These are phyloP conservation scores for Gasteruption jaculator DNA, from an alignment of 2,888 invertebrate species.

Conservation along the genomic window DNA sequence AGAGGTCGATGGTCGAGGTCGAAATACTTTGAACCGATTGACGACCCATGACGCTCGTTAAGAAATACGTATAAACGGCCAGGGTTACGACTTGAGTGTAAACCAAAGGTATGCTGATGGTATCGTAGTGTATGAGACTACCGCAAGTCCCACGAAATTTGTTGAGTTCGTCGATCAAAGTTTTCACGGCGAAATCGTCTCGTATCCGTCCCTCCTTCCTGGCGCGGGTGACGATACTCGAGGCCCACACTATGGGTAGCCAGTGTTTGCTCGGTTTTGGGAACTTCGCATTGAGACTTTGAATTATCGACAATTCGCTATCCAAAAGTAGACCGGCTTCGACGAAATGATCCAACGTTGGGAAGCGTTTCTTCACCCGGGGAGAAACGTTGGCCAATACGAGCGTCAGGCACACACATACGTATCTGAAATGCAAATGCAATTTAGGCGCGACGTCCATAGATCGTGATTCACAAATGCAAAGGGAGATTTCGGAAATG, in stretches of 20 bases:
- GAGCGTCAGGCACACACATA: constrained; percentile 81
- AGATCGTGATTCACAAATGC: too few species aligned
- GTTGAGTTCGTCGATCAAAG: constrained; percentile 65
- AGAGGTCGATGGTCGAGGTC: constrained; percentile 67
- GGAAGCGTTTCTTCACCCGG: constrained; percentile 84
- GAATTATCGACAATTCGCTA: constrained; percentile 76
- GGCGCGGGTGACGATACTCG: constrained; percentile 83
- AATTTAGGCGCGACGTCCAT: too few species aligned
- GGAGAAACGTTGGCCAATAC: constrained; percentile 83
- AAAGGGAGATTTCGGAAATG: too few species aligned
- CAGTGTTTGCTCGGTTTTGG: constrained; percentile 85
- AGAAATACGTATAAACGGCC: constrained; percentile 88
- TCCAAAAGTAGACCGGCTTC: constrained; percentile 79
- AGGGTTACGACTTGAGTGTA: constrained; percentile 77
- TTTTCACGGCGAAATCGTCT: constrained; percentile 90
- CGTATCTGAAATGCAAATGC: constrained; percentile 49
- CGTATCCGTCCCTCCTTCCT: constrained; percentile 85
- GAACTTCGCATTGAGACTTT: constrained; percentile 73
- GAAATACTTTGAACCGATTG: constrained; percentile 62
- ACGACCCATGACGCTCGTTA: constrained; percentile 82
- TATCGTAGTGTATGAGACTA: constrained; percentile 54
- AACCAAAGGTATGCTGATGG: constrained; percentile 56
- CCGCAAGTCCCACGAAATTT: constrained; percentile 57
- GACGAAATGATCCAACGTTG: constrained; percentile 76
- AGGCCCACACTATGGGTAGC: constrained; percentile 89